Conservation (phyloP, 2,888 invertebrate species). For the Zaprionus lineosus region DNA sequence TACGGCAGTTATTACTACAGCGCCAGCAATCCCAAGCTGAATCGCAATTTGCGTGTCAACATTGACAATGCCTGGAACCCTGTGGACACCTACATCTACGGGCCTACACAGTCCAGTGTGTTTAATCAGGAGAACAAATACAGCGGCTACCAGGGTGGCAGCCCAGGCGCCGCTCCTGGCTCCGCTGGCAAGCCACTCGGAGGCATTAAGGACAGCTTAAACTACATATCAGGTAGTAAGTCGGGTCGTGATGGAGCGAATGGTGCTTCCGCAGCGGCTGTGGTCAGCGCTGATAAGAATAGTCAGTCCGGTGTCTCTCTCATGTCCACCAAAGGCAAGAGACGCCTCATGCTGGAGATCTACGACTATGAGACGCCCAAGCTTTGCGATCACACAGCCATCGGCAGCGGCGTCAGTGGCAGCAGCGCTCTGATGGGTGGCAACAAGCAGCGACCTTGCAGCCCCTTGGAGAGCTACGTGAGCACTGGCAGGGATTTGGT, state of each 20-base stretch:
- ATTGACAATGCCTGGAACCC: slow-evolving; percentile 83
- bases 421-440: slow-evolving; percentile 78
- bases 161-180: slow-evolving; percentile 48
- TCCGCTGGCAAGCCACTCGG: slow-evolving; percentile 61
- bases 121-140: slow-evolving; percentile 83
- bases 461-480: slow-evolving; percentile 91
- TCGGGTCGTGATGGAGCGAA: slow-evolving; percentile 51
- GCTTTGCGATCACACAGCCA: slow-evolving; percentile 91
- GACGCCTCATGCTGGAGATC: slow-evolving; percentile 86
- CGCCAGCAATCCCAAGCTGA: slow-evolving; percentile 82
- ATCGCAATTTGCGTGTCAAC: slow-evolving; percentile 82
- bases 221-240: slow-evolving; percentile 76
- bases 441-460: slow-evolving; percentile 87
- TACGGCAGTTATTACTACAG: slow-evolving; percentile 82
- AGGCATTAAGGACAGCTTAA: slow-evolving; percentile 81
- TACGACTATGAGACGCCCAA: slow-evolving; percentile 90
- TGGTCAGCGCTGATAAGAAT: slow-evolving; percentile 58
- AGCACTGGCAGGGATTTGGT: slow-evolving; percentile 84
- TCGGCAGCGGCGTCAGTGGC: slow-evolving; percentile 76
- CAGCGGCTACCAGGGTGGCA: slow-evolving; percentile 80
- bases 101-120: slow-evolving; percentile 83
- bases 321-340: slow-evolving; percentile 81
- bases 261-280: slow-evolving; percentile 61
- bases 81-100: slow-evolving; percentile 83
- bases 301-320: slow-evolving; percentile 58